Evolutionary conservation across 2,888 invertebrate species (phyloP).

Genomic region (Tricholauxania praeusta): DNA sequence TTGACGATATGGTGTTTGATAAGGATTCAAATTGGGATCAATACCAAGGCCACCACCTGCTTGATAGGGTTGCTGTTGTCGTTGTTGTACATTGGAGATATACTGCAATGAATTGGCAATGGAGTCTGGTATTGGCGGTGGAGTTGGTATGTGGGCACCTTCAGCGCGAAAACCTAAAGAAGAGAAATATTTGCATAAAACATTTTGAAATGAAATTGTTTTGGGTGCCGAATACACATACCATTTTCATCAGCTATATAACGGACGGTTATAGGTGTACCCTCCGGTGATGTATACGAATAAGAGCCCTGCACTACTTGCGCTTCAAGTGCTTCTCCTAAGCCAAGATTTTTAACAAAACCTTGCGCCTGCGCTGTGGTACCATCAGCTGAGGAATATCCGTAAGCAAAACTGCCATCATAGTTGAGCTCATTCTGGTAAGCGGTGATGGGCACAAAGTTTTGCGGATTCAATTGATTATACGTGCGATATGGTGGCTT

Average conservation of each 20-base stretch:
- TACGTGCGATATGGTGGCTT: slow-evolving; percentile 58
- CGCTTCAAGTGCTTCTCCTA: slow-evolving; percentile 74
- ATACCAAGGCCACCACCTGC: slow-evolving; percentile 35
- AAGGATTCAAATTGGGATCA: slow-evolving; percentile 64
- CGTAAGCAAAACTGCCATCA: slow-evolving; percentile 69
- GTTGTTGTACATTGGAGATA: slow-evolving; percentile 55
- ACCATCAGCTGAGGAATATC: slow-evolving; percentile 82
- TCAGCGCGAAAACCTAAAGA: slow-evolving; percentile 65
- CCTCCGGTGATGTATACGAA: slow-evolving; percentile 81
- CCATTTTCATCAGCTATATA: slow-evolving; percentile 85
- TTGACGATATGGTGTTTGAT: slow-evolving; percentile 63
- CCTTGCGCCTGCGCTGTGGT: slow-evolving; percentile 84
- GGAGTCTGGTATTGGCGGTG: slow-evolving; percentile 63
- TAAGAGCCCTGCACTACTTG: slow-evolving; percentile 83
- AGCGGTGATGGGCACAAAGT: slow-evolving; percentile 67
- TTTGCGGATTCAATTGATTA: slow-evolving; percentile 60
- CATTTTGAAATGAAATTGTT: background rate
- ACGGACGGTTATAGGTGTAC: slow-evolving; percentile 76
- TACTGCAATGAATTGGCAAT: slow-evolving; percentile 63
- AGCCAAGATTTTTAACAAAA: slow-evolving; percentile 78
- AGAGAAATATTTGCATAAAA: background rate
- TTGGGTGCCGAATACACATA: slow-evolving; percentile 49
- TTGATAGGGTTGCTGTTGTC: slow-evolving; percentile 55
- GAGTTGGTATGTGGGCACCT: slow-evolving; percentile 66
- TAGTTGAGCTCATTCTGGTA: slow-evolving; percentile 67